Percentiles rank a stretch among this genome's conserved stretches.
Conservation (phyloP, 2,113 vertebrate genomes). For the Cololabis saira region DNA sequence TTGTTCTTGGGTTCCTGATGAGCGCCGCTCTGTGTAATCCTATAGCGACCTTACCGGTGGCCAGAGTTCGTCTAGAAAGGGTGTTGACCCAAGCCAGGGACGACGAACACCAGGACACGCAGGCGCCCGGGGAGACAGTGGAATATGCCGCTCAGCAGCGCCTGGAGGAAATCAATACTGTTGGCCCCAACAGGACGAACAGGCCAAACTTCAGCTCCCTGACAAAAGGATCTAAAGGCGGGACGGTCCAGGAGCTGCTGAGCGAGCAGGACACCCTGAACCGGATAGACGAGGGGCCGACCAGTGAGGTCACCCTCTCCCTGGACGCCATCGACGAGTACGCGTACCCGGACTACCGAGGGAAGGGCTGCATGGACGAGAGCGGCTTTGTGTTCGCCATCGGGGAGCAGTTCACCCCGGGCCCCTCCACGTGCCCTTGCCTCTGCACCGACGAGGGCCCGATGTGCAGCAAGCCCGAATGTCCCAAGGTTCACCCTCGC, state of each 20-base stretch:
- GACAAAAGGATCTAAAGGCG: constrained; percentile 68
- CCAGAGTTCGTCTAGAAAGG: constrained; percentile 72
- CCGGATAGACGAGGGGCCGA: constrained; percentile 82
- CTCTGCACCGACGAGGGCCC: constrained; percentile 98
- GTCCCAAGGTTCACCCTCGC: constrained; percentile 93
- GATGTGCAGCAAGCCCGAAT: constrained; percentile 93
- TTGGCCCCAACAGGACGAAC: constrained; percentile 83
- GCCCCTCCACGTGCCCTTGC: constrained; percentile 95
- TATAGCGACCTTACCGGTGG: constrained; percentile 85
- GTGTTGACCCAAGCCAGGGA: constrained; percentile 86
- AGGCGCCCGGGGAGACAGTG: constrained; percentile 73
- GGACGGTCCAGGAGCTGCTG: constrained; percentile 81
- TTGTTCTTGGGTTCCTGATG: constrained; percentile 92
- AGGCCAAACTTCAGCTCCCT: constrained; percentile 81
- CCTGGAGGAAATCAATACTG: constrained; percentile 83
- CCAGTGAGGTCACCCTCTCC: constrained; percentile 82
- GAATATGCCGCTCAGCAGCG: constrained; percentile 78
- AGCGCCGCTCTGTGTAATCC: constrained; percentile 86
- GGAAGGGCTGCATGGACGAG: constrained; percentile 98
- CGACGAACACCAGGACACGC: constrained; percentile 77
- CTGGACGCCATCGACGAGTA: constrained; percentile 92
- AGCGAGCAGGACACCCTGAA: constrained; percentile 77
- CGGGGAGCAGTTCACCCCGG: constrained; percentile 95
- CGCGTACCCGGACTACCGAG: constrained; percentile 95
- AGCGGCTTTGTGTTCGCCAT: constrained; percentile 97